Evolutionary conservation across 2,113 vertebrate genomes (phyloP).

Genomic region (Papio anubis): DNA sequence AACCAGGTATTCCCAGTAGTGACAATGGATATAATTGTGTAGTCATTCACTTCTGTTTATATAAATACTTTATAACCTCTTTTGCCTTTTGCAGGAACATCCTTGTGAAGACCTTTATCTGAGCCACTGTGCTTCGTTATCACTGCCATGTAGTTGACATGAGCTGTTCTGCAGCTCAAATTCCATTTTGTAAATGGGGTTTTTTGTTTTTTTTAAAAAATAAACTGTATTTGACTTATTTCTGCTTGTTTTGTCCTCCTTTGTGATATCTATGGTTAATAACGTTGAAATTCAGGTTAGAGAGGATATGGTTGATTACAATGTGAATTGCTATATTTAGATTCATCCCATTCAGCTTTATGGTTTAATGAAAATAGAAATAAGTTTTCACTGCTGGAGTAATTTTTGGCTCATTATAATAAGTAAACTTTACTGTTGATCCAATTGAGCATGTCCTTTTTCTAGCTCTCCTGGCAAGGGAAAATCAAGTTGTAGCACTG

Average conservation of each 20-base stretch:
- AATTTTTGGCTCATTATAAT: background rate
- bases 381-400: background rate
- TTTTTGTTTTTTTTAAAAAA: slow-evolving; percentile 12
- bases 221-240: slow-evolving; percentile 38
- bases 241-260: background rate
- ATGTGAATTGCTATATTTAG: background rate
- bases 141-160: slow-evolving; percentile 64
- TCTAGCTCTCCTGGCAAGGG: background rate
- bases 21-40: background rate
- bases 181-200: slow-evolving; percentile 70
- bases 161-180: slow-evolving; percentile 36
- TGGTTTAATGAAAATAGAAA: background rate
- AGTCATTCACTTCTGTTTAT: rapidly evolving
- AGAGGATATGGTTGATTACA: background rate
- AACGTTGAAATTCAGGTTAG: background rate
- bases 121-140: slow-evolving; percentile 56
- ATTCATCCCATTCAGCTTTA: too few relatives aligned
- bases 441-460: background rate
- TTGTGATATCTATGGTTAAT: background rate
- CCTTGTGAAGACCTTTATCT: slow-evolving; percentile 61
- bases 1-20: background rate
- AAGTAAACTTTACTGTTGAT: background rate
- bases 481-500: background rate
- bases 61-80: background rate
- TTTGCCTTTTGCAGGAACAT: slow-evolving; percentile 56